These are phyloP conservation scores for Xylocampa areola DNA, from an alignment of 2,888 invertebrate genomes.

Conservation along the genomic window DNA sequence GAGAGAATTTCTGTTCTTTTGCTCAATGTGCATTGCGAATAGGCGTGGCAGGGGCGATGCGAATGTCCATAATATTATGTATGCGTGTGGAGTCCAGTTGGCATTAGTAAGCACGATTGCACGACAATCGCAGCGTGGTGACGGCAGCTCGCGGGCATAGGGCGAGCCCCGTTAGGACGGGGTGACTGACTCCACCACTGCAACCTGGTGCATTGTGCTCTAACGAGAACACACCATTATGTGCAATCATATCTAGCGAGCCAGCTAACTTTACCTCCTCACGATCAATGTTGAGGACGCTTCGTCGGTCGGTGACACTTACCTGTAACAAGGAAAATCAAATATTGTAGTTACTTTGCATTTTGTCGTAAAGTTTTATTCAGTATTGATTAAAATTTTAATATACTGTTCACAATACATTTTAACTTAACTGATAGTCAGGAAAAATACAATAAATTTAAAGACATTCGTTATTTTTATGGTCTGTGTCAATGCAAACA, in stretches of 20 bases:
- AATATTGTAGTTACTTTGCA: constrained; percentile 31
- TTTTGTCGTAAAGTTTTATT: constrained; percentile 9
- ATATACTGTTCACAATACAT: constrained; percentile 8
- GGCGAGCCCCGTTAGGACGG: constrained; percentile 88
- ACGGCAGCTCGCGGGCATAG: constrained; percentile 83
- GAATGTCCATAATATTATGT: constrained; percentile 70
- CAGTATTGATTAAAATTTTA: constrained; percentile 25
- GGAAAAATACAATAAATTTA: constrained; percentile 35
- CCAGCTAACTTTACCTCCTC: constrained; percentile 75
- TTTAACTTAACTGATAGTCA: constrained; percentile 17
- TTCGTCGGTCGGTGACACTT: constrained; percentile 62
- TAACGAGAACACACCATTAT: constrained; percentile 87
- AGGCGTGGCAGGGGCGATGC: constrained; percentile 61
- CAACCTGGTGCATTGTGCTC: constrained; percentile 90
- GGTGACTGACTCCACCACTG: constrained; percentile 88
- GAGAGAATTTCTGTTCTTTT: constrained; percentile 49
- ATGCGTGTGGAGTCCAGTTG: constrained; percentile 76
- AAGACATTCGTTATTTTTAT: constrained; percentile 50
- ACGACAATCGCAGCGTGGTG: constrained; percentile 82
- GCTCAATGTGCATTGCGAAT: constrained; percentile 55
- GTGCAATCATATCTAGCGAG: constrained; percentile 81
- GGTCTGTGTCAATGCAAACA: constrained; percentile 59
- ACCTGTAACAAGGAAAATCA: constrained; percentile 79
- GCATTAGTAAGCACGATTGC: constrained; percentile 82
- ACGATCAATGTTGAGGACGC: constrained; percentile 40